Conservation (phyloP, 2,888 invertebrate genomes). For the Dryadula phaetusa region DNA sequence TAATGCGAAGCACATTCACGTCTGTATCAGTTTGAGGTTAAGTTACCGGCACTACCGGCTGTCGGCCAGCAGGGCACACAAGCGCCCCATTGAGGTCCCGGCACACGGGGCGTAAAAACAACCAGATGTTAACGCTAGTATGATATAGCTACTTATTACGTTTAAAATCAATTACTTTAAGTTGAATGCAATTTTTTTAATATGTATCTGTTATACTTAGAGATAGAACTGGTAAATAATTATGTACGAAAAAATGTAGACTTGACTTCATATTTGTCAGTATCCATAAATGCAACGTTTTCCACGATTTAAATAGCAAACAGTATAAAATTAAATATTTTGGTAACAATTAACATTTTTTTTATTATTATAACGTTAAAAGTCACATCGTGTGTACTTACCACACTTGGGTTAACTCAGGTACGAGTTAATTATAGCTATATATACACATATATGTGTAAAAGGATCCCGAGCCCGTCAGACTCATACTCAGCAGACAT, state of each 20-base stretch:
- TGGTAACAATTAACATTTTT: background rate
- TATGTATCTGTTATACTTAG: no score
- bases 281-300: no score
- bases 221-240: conserved; percentile 14
- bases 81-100: conserved; percentile 60
- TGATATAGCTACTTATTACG: conserved; percentile 24
- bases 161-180: no score
- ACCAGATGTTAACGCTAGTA: conserved; percentile 45
- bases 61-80: conserved; percentile 70
- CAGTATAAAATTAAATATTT: background rate
- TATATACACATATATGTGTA: conserved; percentile 67
- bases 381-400: conserved; percentile 40
- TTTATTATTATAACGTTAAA: no score
- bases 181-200: no score
- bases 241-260: no score
- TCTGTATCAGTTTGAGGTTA: conserved; percentile 83
- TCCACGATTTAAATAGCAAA: background rate
- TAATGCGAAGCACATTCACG: conserved; percentile 79
- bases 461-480: conserved; percentile 78
- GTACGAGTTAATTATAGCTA: conserved; percentile 80
- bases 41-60: conserved; percentile 80
- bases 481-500: conserved; percentile 78
- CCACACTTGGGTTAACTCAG: conserved; percentile 63
- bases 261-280: no score
- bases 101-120: conserved; percentile 66